Base-by-base conservation (phyloP, 2,113 vertebrate species). In the Campylomormyrus tamandua region DNA sequence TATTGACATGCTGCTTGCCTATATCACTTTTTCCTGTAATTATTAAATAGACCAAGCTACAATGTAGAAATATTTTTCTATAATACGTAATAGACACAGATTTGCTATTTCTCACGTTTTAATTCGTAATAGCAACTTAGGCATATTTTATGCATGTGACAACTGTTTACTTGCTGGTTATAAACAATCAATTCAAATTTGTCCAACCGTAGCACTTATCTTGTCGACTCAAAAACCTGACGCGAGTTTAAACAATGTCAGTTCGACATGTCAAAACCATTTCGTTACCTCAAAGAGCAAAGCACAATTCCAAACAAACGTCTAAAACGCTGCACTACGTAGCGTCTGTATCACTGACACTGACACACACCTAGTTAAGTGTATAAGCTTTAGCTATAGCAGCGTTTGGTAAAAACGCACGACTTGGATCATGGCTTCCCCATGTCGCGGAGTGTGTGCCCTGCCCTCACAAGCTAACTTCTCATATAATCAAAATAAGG, bases 401-500 rank as follows among this genome's bases (percentile, higher is more conserved):
- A 87, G 62, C 86, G 90, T 87, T 11, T 48, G 77, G 27, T 87
- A 83, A 83, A 86, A 83, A 74, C 85, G 85, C 91, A 90, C 93
- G 93, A 94, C 92, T 77, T 93, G 91, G 93, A 94, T 95, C 93
- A 93, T 95, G 89, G 90, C 88, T 89, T 90, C 90, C 88, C 88
- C 87, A 7, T 19, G 74, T 39, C 6, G 35, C 35, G 21, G 90
- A 66, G 70, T 49, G 46, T 53, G 74, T 45, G 46, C 74, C 66
- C 87, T 90, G 74, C 88, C 52, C 90, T 89, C 27, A 15, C 48
- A 52, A 45, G 31, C 80, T 46, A 90, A 90, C 80, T 90, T 85
- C 89, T 85, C 80, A 90, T n/a, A 48, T 62, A 50, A 70, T 42
- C 53, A 74, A 66, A 90, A 86, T 89, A 53, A n/a, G 83, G 83